Conservation (phyloP, 2,797 vertebrate species). For the Brotogeris chrysoptera region DNA sequence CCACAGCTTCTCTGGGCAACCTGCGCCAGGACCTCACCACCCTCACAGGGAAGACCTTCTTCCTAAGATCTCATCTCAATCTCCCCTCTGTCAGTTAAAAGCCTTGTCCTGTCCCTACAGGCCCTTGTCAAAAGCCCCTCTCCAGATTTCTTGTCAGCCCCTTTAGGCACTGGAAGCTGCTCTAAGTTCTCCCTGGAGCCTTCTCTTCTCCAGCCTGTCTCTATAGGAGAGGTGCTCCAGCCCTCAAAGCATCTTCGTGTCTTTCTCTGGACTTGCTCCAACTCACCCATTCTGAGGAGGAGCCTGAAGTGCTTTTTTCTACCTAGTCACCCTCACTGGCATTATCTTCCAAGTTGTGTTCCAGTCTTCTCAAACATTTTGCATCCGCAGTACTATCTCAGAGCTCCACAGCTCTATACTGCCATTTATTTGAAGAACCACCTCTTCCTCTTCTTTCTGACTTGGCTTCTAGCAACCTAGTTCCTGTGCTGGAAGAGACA, state of each 20-base stretch:
- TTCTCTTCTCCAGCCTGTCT: background rate
- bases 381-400: background rate
- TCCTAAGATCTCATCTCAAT: background rate
- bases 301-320: background rate
- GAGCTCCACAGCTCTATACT: background rate
- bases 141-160: rapidly evolving
- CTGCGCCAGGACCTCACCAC: background rate
- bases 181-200: background rate
- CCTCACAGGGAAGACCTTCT: background rate
- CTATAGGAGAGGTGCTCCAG: background rate
- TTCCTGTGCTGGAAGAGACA: background rate
- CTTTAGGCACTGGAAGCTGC: background rate
- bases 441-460: background rate
- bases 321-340: background rate
- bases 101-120: background rate
- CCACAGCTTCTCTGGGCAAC: background rate
- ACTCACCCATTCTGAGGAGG: background rate
- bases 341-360: background rate
- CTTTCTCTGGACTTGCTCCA: background rate
- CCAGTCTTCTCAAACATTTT: background rate
- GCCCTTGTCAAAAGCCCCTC: background rate
- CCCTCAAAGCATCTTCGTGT: background rate
- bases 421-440: background rate
- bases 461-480: background rate
- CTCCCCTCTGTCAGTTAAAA: background rate